A percentile compares a stretch with the other conserved stretches of the same genome.
Conservation (phyloP, 30 jellyfish, hydroid and myxozoan genomes). For the Cassiopea xamachana region DNA sequence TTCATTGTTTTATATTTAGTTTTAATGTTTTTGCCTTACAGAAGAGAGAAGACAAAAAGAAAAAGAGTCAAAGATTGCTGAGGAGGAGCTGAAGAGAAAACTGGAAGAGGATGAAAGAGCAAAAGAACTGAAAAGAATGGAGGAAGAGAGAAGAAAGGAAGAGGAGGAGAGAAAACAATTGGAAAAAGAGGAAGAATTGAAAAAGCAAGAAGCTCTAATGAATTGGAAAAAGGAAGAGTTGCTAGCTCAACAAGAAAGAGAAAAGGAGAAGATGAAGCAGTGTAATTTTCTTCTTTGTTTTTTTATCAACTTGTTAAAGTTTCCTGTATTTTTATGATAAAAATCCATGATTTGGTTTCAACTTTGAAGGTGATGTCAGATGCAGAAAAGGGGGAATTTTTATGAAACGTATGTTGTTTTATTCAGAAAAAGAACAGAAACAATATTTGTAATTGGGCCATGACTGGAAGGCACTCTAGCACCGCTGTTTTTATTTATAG, state of each 20-base stretch:
- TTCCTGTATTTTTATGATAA: not conserved
- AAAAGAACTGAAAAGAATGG: conserved; percentile 27
- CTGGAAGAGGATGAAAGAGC: conserved; percentile 41
- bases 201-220: conserved; percentile 60
- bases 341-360: not conserved
- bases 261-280: conserved; percentile 52
- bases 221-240: conserved; percentile 77
- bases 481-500: not conserved
- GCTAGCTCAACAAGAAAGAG: conserved; percentile 61
- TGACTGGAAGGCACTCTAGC: not conserved
- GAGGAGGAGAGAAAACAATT: conserved; percentile 68
- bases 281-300: conserved; percentile 20
- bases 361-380: not conserved
- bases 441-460: not conserved
- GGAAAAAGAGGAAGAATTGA: conserved; percentile 64
- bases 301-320: not conserved
- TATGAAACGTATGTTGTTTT: no score
- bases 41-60: conserved; percentile 20
- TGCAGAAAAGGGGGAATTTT: no score
- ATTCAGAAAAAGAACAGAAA: not conserved
- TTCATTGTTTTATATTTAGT: not conserved
- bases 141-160: conserved; percentile 48
- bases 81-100: conserved; percentile 41
- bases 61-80: conserved; percentile 41
- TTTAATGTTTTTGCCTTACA: not conserved